These are phyloP conservation scores for Smithornis capensis DNA, from an alignment of 2,113 vertebrate species.

Conservation along the genomic window DNA sequence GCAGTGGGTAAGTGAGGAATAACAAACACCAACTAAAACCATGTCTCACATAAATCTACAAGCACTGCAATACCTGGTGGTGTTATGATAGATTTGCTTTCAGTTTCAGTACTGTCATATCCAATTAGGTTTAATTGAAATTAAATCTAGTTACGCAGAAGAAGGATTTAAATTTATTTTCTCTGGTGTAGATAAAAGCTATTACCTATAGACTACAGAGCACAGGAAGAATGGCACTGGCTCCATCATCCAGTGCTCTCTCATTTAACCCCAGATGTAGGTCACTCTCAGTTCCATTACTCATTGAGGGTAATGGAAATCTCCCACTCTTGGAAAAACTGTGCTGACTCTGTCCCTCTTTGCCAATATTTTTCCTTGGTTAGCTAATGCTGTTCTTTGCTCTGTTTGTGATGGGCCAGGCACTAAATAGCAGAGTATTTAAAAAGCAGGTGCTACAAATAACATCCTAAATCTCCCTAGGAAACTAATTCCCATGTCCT, in stretches of 20 bases:
- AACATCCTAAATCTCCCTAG: background rate
- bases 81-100: background rate
- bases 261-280: background rate
- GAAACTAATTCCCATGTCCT: background rate
- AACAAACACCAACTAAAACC: background rate
- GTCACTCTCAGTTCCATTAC: background rate
- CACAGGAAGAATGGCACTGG: background rate
- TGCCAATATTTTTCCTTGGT: background rate
- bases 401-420: background rate
- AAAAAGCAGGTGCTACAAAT: background rate
- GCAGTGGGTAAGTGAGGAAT: background rate
- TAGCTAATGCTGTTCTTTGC: background rate
- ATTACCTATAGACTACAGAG: background rate
- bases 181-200: background rate
- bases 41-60: background rate
- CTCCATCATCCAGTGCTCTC: background rate
- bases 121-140: background rate
- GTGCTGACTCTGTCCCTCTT: background rate
- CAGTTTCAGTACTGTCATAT: background rate
- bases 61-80: background rate
- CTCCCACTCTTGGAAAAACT: background rate
- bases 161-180: background rate
- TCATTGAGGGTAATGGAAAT: background rate
- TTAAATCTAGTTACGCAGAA: conserved; percentile 1
- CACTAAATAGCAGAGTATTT: background rate